phyloP scores from a whole-genome alignment of 2,797 vertebrate species.

The Melanotaenia pygmaea region DNA sequence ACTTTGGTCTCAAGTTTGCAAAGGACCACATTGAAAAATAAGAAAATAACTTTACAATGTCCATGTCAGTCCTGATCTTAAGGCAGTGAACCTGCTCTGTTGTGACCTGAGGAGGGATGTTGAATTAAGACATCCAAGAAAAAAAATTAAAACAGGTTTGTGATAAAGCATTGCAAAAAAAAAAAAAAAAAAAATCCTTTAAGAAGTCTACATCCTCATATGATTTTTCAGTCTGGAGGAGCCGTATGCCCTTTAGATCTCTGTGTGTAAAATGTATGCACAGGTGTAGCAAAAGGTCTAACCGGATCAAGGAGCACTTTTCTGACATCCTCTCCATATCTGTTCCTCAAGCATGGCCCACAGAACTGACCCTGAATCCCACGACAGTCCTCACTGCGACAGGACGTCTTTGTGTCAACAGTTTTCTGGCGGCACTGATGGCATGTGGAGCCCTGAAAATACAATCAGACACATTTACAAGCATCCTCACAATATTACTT shows the following conservation, averaged over 20 bases:
- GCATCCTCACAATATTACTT: not conserved
- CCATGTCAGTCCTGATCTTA: not conserved
- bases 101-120: no score
- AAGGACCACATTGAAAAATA: no score
- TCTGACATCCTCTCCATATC: slow-evolving; percentile 84
- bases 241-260: not conserved
- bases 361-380: slow-evolving; percentile 86
- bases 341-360: slow-evolving; percentile 84
- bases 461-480: not conserved
- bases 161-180: no score
- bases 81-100: no score
- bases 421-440: slow-evolving; percentile 88
- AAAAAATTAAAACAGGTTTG: no score
- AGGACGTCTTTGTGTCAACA: slow-evolving; percentile 83
- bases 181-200: no score
- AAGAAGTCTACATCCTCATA: not conserved
- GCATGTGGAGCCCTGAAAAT: slow-evolving; percentile 82
- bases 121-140: no score
- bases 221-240: not conserved
- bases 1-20: not conserved
- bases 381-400: slow-evolving; percentile 77
- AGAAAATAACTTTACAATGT: not conserved
- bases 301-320: slow-evolving; percentile 83
- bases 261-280: not conserved
- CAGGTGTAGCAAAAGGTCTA: slow-evolving; percentile 28